phyloP scores from a whole-genome alignment of 53 echinoderm and acorn worm species.

The Paelopatides confundens region DNA sequence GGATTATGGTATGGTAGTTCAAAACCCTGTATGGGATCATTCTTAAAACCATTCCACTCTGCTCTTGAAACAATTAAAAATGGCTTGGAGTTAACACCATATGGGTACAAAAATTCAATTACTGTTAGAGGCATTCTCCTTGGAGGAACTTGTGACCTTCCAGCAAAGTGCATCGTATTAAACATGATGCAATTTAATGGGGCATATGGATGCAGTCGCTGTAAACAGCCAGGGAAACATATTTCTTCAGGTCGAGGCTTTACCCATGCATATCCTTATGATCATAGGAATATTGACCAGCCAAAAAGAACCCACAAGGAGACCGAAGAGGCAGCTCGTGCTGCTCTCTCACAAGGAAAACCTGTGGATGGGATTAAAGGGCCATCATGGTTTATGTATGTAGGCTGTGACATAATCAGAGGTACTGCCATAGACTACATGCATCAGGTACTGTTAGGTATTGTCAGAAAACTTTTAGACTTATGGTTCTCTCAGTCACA shows the following conservation, averaged over 20 bases:
- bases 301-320: constrained; percentile 4
- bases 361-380: constrained; percentile 31
- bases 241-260: not conserved
- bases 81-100: not conserved
- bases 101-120: not conserved
- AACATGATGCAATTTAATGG: constrained; percentile 16
- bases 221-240: constrained; percentile 2
- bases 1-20: not conserved
- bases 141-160: not conserved
- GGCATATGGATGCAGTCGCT: constrained; percentile 20
- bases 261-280: constrained; percentile 16
- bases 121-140: not conserved
- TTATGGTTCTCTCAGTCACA: constrained; percentile 61
- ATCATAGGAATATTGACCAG: not conserved
- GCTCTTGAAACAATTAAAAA: not conserved
- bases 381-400: constrained; percentile 5
- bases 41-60: constrained; percentile 11
- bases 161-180: not conserved
- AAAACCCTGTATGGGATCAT: not conserved
- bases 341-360: not conserved
- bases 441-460: constrained; percentile 66
- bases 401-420: constrained; percentile 26
- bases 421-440: constrained; percentile 71
- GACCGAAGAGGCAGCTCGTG: not conserved
- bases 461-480: constrained; percentile 35